phyloP scores from a whole-genome alignment of 30 jellyfish, hydroid and myxozoan genomes.

The Hydractinia symbiolongicarpus region DNA sequence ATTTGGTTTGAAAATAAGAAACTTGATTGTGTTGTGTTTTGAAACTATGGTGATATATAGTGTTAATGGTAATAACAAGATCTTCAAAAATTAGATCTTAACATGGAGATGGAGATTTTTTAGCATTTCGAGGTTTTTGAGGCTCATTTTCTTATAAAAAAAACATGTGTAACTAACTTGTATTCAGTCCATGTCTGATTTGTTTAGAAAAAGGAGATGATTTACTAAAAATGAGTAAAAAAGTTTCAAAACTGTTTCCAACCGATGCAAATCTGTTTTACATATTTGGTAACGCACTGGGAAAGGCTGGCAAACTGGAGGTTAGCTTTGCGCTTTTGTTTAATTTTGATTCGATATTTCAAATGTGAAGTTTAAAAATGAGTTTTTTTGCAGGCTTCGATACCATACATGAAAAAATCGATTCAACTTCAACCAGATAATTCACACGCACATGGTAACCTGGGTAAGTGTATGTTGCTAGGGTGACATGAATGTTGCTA shows the following conservation, averaged over 20 bases:
- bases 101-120: no score
- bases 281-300: slow-evolving; percentile 45
- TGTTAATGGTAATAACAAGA: no score
- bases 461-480: slow-evolving; percentile 42
- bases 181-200: no score
- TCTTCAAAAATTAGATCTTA: no score
- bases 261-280: slow-evolving; percentile 32
- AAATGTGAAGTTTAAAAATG: no score
- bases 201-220: slow-evolving; percentile 30
- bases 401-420: slow-evolving; percentile 39
- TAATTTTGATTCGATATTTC: neutral
- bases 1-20: no score
- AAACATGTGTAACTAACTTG: no score
- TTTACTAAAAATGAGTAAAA: slow-evolving; percentile 29
- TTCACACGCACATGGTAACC: slow-evolving; percentile 64
- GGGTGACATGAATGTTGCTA: no score
- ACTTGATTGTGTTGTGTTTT: no score
- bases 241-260: slow-evolving; percentile 38
- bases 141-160: no score
- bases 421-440: slow-evolving; percentile 51
- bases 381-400: slow-evolving; percentile 46
- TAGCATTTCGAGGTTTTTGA: no score
- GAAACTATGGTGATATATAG: no score
- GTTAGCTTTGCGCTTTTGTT: neutral
- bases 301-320: slow-evolving; percentile 48